Percentiles rank a stretch among this genome's conserved stretches.
Evolutionary conservation across 2,113 vertebrate genomes (phyloP).

Genomic region (Camelus bactrianus): DNA sequence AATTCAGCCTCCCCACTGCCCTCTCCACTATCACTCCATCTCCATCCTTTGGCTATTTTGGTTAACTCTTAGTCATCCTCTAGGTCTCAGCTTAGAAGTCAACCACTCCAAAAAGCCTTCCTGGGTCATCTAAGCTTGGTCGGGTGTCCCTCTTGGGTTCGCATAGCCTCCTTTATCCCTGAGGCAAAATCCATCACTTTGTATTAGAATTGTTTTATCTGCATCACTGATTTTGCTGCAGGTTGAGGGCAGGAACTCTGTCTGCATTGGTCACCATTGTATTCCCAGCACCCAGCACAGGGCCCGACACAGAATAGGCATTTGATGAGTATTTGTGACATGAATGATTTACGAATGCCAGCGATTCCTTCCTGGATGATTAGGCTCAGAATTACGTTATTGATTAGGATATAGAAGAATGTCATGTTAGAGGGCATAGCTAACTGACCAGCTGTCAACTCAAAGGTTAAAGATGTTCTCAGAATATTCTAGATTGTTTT

Average conservation of each 20-base stretch:
- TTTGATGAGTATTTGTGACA: not conserved
- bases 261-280: not conserved
- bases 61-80: not conserved
- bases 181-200: not conserved
- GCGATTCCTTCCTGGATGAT: slow-evolving; percentile 15
- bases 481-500: slow-evolving; percentile 48
- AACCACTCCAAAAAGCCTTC: not conserved
- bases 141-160: not conserved
- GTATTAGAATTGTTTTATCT: not conserved
- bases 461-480: slow-evolving; percentile 61
- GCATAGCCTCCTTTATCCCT: not conserved
- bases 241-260: not conserved
- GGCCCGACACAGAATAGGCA: not conserved
- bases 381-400: not conserved
- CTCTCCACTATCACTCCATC: no score
- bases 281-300: not conserved
- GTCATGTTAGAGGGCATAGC: slow-evolving; percentile 12
- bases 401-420: not conserved
- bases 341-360: slow-evolving; percentile 1
- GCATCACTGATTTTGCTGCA: not conserved
- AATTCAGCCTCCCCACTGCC: not conserved
- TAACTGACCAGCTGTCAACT: slow-evolving; percentile 52
- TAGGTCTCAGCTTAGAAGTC: not conserved
- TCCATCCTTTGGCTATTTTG: not conserved
- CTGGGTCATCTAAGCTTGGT: not conserved